Evolutionary conservation across 2,797 vertebrate genomes (phyloP), one percentile per base, ranked within the genome.

Genomic region (Pempheris klunzingeri): DNA sequence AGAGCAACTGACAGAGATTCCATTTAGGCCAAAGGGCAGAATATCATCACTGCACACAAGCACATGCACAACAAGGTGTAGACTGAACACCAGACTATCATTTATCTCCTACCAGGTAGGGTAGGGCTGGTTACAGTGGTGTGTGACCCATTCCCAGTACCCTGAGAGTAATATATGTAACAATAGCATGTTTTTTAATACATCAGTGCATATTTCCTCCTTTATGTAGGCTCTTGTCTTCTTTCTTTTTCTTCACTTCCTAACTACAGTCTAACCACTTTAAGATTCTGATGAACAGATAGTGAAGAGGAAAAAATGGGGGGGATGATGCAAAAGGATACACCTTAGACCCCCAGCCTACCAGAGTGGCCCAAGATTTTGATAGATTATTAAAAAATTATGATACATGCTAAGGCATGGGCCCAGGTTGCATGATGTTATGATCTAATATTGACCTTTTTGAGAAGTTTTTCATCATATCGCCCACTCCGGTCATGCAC

Each of bases 21-120:
- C 39, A 30, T 75, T 74, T 67, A 61, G 70, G 68, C 78, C 59
- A 47, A 74, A 76, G 81, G 82, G 69, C 66, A 82, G 47, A 81
- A 66, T 71, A 81, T 80, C 70, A 82, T 83, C 26, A 72, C 32
- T 52, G 63, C 80, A 71, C 18, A 80, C 22, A 54, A 22, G 41
- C 75, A 66, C 72, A 64, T 78, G 36, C 32, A 50, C 54, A 74
- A 61, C 22, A 61, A 55, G 61, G 20, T 28, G 30, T 44, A 5
- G 11, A 62, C 54, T 75, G 30, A 61, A 63, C 2, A 54, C 7
- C 13, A 64, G 15, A 77, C 32, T 36, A 57, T 57, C 1, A 58
- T 32, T 30, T 46, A 28, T 70, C 18, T 59, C 9, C 4, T 54
- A 8, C 15, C 6, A 57, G 7, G 7, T 34, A 11, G 30, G 0